Evolutionary conservation across 2,888 invertebrate genomes (phyloP).

Genomic region (Drosophila lutescens): DNA sequence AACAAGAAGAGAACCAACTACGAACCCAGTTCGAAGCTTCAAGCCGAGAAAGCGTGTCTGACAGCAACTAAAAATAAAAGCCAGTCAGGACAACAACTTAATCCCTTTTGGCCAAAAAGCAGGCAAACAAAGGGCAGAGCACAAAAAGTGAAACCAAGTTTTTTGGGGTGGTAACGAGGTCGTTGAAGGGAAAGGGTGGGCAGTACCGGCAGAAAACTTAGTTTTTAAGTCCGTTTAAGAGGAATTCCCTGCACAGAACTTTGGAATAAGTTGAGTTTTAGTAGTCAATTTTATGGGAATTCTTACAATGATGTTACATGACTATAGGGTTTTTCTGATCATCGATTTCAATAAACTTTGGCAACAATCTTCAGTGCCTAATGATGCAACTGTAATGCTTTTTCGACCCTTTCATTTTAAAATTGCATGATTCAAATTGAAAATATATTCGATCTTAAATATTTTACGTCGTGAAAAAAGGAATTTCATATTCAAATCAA

Average conservation of each 20-base stretch:
- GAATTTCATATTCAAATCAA: too few relatives aligned
- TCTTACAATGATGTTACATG: neutral
- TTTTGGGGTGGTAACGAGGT: neutral
- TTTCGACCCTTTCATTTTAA: neutral
- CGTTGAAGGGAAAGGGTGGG: neutral
- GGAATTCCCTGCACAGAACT: conserved; percentile 60
- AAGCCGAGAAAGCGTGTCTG: conserved; percentile 35
- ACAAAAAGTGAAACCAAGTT: conserved; percentile 10
- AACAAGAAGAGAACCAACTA: neutral
- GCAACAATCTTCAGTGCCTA: neutral
- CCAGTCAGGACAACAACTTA: conserved; percentile 61
- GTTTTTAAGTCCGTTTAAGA: conserved; percentile 71
- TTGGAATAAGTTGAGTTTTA: conserved; percentile 55
- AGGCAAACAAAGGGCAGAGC: conserved; percentile 43
- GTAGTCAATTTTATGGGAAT: conserved; percentile 39
- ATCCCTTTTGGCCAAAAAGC: conserved; percentile 60
- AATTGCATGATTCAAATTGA: too few relatives aligned
- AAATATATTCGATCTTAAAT: too few relatives aligned
- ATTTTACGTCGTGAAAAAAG: too few relatives aligned
- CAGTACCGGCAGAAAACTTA: conserved; percentile 40
- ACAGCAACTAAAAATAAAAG: conserved; percentile 56
- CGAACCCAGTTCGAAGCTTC: conserved; percentile 3
- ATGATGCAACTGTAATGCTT: neutral
- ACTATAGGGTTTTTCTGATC: neutral
- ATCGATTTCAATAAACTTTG: neutral